A percentile compares a stretch with the other conserved stretches of the same genome.
Evolutionary conservation across 1,140 invertebrate species (phyloP).

Genomic region (Elysia chlorotica): DNA sequence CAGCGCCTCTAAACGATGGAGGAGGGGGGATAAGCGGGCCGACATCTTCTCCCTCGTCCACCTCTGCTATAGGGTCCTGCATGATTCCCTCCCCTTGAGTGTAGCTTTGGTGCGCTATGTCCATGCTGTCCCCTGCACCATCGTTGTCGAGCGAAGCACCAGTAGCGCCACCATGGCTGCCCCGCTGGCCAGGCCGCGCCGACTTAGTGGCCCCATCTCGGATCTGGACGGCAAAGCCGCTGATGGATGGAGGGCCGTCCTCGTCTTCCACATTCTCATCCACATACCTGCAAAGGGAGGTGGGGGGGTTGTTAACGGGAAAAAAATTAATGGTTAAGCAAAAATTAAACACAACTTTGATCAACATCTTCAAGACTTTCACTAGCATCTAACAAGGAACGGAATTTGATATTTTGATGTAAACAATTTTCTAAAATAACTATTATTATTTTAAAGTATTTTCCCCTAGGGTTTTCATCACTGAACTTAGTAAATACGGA

Average conservation of each 20-base stretch:
- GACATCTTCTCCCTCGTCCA: slow-evolving; percentile 39
- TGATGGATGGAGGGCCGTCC: slow-evolving; percentile 38
- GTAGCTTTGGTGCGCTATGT: background rate
- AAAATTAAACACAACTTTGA: no score
- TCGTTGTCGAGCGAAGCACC: no score
- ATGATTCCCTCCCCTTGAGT: slow-evolving; percentile 25
- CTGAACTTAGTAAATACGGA: no score
- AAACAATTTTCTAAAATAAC: no score
- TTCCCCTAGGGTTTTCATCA: no score
- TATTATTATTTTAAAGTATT: no score
- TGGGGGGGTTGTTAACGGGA: background rate
- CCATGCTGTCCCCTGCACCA: background rate
- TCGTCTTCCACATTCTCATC: slow-evolving; percentile 43
- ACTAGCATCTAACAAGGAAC: no score
- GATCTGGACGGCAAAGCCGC: slow-evolving; percentile 43
- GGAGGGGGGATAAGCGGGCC: slow-evolving; percentile 47
- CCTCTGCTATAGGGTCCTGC: slow-evolving; percentile 32
- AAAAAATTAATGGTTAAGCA: no score
- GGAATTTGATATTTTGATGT: no score
- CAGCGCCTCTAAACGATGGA: slow-evolving; percentile 44
- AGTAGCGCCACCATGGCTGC: slow-evolving; percentile 13
- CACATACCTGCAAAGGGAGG: slow-evolving; percentile 35
- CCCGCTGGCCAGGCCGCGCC: slow-evolving; percentile 31
- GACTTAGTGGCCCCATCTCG: slow-evolving; percentile 35
- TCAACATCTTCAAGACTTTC: no score